Percentiles rank a stretch among this genome's conserved stretches.
These are phyloP conservation scores for Urocyon cinereoargenteus DNA, from an alignment of 2,797 vertebrate genomes.

Conservation along the genomic window DNA sequence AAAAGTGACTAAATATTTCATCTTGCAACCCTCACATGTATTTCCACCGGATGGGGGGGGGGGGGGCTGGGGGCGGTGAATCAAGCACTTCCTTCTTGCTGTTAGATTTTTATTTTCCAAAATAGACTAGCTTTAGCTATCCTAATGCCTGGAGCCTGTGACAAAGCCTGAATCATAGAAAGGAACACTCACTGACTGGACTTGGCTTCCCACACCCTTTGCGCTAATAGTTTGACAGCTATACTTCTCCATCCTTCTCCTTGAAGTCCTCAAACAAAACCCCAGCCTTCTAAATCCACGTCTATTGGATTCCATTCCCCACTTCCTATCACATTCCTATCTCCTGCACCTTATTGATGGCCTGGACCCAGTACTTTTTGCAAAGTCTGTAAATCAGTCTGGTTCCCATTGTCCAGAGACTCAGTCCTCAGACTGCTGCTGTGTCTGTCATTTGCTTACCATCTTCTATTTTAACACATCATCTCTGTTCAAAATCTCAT, in stretches of 20 bases:
- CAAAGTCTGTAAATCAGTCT: fast-evolving
- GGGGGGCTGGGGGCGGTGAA: too few species aligned
- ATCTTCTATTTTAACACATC: background rate
- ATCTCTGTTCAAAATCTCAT: background rate
- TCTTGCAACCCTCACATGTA: too few species aligned
- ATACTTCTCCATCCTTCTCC: background rate
- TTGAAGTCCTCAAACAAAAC: background rate
- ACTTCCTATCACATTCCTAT: fast-evolving
- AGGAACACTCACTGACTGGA: background rate
- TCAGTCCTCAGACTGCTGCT: background rate
- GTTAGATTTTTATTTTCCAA: background rate
- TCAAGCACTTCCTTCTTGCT: background rate
- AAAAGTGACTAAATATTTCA: too few species aligned
- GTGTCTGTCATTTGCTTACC: background rate
- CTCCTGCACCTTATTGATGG: too few species aligned
- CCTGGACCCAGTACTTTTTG: fast-evolving
- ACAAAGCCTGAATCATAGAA: background rate
- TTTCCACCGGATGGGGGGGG: fast-evolving
- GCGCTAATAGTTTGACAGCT: fast-evolving
- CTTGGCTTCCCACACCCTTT: background rate
- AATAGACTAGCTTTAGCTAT: background rate
- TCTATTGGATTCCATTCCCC: background rate
- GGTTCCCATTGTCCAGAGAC: fast-evolving
- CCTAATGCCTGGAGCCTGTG: background rate
- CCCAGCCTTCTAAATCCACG: background rate